Base-by-base conservation (phyloP, 2,888 invertebrate species). In the Cancer borealis region DNA sequence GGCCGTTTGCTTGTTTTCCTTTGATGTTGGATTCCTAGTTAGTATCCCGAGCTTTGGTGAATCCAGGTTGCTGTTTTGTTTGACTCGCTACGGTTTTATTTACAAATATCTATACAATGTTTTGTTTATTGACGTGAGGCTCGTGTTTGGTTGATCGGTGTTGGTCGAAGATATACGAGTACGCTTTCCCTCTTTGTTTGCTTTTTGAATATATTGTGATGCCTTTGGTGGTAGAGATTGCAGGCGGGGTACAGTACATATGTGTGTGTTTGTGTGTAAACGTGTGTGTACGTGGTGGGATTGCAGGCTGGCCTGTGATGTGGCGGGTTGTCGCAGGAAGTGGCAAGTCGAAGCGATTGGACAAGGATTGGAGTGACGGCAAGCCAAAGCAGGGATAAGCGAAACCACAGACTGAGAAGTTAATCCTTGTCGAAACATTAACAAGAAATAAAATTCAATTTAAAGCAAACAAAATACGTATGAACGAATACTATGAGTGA, bases 21-120 rank as follows among this genome's bases (percentile, higher is more conserved):
- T 84, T 84, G 84, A 73, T 73, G 73, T 73, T n/a, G 26, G 26
- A 84, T 84, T 84, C 84, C 84, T 84, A 8, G 84, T 39, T 79
- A 79, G 73, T 79, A n/a, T 79, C 10, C 73, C 73, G 73, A 79
- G 73, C 73, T 79, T 39, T 84, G 84, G 14, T 39, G 84, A 30
- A 39, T 2, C 30, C 84, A 17, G 10, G 84, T 39, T 26, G 12
- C 17, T 14, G 14, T 84, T 84, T 84, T 14, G 39, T 84, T 84
- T n/a, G 84, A 5, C 39, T 84, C 39, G 84, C 39, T 39, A 30
- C 84, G 39, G 84, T 84, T 84, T 84, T 84, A 84, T 84, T 14
- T 84, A 84, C 84, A 84, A 84, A 39, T 84, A 84, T 30, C 84
- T 84, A 84, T 14, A 10, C 39, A 12, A 84, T 39, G 39, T 84